Evolutionary conservation across 1,140 invertebrate species (phyloP).

Genomic region (Aphaenogaster rudis): DNA sequence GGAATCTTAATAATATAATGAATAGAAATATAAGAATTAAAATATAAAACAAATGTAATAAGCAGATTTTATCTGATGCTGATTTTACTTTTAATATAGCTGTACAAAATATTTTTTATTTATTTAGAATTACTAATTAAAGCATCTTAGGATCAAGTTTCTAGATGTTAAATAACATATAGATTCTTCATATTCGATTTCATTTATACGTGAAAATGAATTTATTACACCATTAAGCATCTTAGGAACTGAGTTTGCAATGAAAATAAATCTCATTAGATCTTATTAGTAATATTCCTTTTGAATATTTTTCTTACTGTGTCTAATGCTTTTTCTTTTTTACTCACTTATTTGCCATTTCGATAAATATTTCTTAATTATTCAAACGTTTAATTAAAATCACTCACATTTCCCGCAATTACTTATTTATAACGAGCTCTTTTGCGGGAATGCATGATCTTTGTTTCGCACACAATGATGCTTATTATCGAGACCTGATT

Average conservation of each 20-base stretch:
- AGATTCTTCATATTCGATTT: neutral
- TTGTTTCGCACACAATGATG: neutral
- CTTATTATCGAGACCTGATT: neutral
- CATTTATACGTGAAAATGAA: neutral
- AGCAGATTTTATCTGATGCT: neutral
- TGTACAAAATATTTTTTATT: neutral
- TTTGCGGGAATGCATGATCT: neutral
- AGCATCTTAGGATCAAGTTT: neutral
- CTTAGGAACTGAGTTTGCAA: neutral
- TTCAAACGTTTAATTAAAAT: neutral
- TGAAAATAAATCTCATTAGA: conserved; percentile 1
- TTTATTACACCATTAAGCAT: conserved; percentile 29
- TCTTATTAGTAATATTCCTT: conserved; percentile 9
- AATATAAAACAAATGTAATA: neutral
- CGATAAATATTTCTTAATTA: conserved; percentile 3
- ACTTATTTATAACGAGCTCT: neutral
- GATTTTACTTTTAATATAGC: neutral
- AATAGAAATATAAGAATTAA: neutral
- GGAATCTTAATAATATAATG: conserved; percentile 3
- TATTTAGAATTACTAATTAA: neutral
- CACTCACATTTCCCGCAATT: neutral
- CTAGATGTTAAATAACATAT: neutral
- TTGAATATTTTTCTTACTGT: neutral
- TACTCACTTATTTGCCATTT: neutral
- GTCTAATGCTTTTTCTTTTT: neutral